Evolutionary conservation across 2,113 vertebrate genomes (phyloP), one percentile per base, ranked within the genome.

Genomic region (Hirundichthys speculiger): DNA sequence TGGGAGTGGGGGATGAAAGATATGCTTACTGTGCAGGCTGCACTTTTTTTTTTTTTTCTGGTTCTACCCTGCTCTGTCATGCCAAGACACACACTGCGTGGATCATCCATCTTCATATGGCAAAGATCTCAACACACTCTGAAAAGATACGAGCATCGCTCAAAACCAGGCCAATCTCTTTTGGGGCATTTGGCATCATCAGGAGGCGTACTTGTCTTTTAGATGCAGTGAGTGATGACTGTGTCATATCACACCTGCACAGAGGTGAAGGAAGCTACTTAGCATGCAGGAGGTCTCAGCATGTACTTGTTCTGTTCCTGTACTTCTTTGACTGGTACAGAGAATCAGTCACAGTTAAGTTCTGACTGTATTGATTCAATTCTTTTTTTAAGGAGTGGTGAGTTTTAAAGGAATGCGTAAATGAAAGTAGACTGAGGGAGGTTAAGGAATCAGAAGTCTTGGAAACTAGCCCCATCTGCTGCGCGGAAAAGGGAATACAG

Each of bases 391-490:
- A 38, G 2, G 3, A 41, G 3, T 9, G 18, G 18, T 12, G 21
- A 40, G 43, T 61, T 46, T 52, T 2, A 40, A 3, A 2, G 9
- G 3, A 5, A 18, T 7, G 8, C 27, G 18, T 18, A 38, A 42
- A 49, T 0, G 1, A 34, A 46, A 13, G 3, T 16, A 10, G n/a
- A 13, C 11, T 27, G 10, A 42, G 10, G 30, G 3, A 41, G 13
- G 13, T 25, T 22, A 9, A 27, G 46, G 18, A 15, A 10, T 22
- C 1, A n/a, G 14, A 58, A 57, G 20, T 41, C 22, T 74, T 49
- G 41, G 41, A 56, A 69, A 69, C 38, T 61, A 79, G 24, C 75
- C 13, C 75, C 86, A 81, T 70, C 88, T 88, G 76, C 73, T 86
- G 85, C 75, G 55, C n/a, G 5, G 0, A 41, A 34, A 43, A 14